Base-by-base conservation (phyloP, 1,140 invertebrate species). In the Stegodyphus mimosarum region DNA sequence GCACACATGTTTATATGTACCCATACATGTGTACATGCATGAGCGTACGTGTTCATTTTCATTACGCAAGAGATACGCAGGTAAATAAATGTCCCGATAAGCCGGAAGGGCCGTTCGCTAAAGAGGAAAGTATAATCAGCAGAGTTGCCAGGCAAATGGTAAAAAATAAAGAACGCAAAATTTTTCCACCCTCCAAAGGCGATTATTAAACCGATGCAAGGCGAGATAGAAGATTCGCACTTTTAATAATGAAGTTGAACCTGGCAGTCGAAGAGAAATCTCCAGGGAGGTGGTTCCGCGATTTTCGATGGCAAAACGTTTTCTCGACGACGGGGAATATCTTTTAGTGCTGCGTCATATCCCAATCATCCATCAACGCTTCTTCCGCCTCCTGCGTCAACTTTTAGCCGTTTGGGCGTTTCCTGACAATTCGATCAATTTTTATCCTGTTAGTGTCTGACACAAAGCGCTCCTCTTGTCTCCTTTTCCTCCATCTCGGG, bases 381-480 rank as follows among this genome's bases (percentile, higher is more conserved):
- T 60, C 60, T 33, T 6, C 15, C 11, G 10, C 60, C 60, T 55
- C 48, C 48, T 18, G 52, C 53, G 74, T 67, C 64, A 76, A 63
- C 55, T 55, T 66, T 49, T 60, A 51, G 60, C 74, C 60, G 60
- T 60, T 66, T 76, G 74, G 74, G 74, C 74, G 74, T 76, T 76
- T 76, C 74, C 74, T 76, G 74, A 64, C 55, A 49, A 76, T 76
- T 76, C 74, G 74, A 76, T 76, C 74, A 76, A 76, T 76, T 76
- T 76, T 76, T 76, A 64, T 63, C 60, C 74, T 60, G 74, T 64
- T 66, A 74, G 72, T 53, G 72, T 53, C 72, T 53, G 33, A 33
- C 33, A 33, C 49, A 72, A 51, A 72, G 52, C 70, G 18, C 52
- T 72, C 52, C 52, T 72, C 70, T 51, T 72, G 50, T 51, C 15